phyloP scores from a whole-genome alignment of 1,140 invertebrate genomes.

The Aphelinus atriplicis region DNA sequence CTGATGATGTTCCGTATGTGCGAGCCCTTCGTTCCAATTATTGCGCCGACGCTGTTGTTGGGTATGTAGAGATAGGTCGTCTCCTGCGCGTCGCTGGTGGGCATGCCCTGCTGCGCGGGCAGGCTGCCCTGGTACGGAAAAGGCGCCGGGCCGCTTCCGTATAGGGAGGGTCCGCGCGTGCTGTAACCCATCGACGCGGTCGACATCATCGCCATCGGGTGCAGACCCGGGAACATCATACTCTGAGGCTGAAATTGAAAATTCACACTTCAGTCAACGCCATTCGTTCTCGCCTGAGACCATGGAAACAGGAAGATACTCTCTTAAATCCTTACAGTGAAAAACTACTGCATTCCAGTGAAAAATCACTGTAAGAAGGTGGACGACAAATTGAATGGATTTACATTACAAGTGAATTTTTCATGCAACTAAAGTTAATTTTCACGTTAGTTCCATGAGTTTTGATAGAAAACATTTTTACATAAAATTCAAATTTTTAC shows the following conservation, averaged over 20 bases:
- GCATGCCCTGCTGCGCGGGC: conserved; percentile 60
- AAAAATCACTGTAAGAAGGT: too few species aligned
- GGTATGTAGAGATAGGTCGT: conserved; percentile 96
- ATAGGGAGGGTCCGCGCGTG: conserved; percentile 67
- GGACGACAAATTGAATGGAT: too few species aligned
- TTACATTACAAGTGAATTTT: too few species aligned
- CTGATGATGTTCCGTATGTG: conserved; percentile 97
- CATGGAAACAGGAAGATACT: too few species aligned
- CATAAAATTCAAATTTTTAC: too few species aligned
- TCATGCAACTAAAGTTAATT: too few species aligned
- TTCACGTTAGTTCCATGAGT: too few species aligned
- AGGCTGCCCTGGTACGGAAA: conserved; percentile 63
- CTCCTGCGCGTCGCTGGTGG: conserved; percentile 76
- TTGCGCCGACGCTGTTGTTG: conserved; percentile 95
- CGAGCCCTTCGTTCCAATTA: conserved; percentile 96
- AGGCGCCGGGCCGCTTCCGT: conserved; percentile 67
- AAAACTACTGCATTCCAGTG: too few species aligned
- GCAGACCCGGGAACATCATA: conserved; percentile 94
- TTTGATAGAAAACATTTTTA: too few species aligned
- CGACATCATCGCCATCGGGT: conserved; percentile 97
- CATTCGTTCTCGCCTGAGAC: too few species aligned
- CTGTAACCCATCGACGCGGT: conserved; percentile 80
- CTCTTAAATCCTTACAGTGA: too few species aligned
- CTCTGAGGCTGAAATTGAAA: conserved; percentile 78
- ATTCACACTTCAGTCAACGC: too few species aligned